Evolutionary conservation across 2,797 vertebrate species (phyloP).

Genomic region (Myotis findleyi): DNA sequence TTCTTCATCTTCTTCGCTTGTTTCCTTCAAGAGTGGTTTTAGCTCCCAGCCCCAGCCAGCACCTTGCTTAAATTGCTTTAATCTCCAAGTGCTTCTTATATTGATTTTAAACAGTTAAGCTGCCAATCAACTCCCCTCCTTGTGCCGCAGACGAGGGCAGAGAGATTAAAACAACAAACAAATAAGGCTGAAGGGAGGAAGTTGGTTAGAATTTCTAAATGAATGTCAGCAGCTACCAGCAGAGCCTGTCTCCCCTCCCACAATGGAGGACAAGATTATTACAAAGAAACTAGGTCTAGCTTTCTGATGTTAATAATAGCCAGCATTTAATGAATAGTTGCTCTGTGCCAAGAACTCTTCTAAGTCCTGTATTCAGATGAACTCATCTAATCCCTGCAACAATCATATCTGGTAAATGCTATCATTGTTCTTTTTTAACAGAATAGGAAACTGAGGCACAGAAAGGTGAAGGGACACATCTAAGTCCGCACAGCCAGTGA

Average conservation of each 20-base stretch:
- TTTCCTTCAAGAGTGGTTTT: slow-evolving; percentile 87
- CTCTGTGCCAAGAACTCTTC: background rate
- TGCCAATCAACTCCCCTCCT: slow-evolving; percentile 87
- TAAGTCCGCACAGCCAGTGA: background rate
- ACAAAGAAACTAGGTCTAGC: background rate
- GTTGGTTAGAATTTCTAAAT: slow-evolving; percentile 64
- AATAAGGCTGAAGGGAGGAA: slow-evolving; percentile 74
- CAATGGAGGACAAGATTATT: background rate
- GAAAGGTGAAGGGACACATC: background rate
- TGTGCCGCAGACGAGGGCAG: slow-evolving; percentile 59
- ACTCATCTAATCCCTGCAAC: background rate
- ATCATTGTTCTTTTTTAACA: background rate
- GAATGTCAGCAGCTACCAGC: slow-evolving; percentile 2
- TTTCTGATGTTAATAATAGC: background rate
- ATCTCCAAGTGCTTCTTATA: slow-evolving; percentile 86
- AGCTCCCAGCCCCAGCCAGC: slow-evolving; percentile 84
- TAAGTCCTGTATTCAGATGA: background rate
- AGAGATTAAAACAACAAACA: slow-evolving; percentile 89
- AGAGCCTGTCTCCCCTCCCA: background rate
- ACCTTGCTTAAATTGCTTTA: slow-evolving; percentile 87
- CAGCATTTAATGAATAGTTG: background rate
- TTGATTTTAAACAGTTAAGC: slow-evolving; percentile 86
- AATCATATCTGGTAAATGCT: background rate
- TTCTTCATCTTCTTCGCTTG: slow-evolving; percentile 81
- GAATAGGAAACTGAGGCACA: slow-evolving; percentile 11